These are phyloP conservation scores for Girardinus metallicus DNA, from an alignment of 2,797 vertebrate species.

Conservation along the genomic window DNA sequence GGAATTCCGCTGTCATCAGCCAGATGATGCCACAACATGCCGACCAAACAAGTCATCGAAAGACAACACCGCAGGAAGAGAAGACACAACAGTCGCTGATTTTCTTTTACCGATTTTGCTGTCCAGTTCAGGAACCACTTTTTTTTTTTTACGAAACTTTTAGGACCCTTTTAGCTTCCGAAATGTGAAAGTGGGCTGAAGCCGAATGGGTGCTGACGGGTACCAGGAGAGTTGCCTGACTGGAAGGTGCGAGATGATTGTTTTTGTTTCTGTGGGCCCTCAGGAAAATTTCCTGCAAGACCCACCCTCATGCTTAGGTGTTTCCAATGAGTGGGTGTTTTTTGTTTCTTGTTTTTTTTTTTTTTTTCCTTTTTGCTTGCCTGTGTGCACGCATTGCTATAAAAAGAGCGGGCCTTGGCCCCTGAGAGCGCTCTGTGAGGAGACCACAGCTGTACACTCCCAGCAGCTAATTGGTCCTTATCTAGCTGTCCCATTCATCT, in stretches of 20 bases:
- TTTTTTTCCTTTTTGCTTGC: not conserved
- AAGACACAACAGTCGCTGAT: constrained; percentile 21
- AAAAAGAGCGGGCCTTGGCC: constrained; percentile 92
- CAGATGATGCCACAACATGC: constrained; percentile 95
- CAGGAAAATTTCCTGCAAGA: constrained; percentile 87
- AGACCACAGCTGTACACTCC: constrained; percentile 99
- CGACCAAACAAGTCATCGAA: constrained; percentile 45
- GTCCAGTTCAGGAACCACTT: not conserved
- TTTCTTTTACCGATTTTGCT: constrained; percentile 9
- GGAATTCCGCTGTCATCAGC: constrained; percentile 99
- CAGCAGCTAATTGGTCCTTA: constrained; percentile 99
- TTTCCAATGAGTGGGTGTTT: constrained; percentile 21
- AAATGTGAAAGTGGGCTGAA: constrained; percentile 63
- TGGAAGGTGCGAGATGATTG: constrained; percentile 84
- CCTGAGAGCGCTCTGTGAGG: constrained; percentile 97
- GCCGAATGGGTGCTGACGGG: constrained; percentile 77
- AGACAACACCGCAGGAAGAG: constrained; percentile 31
- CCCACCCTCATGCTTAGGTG: constrained; percentile 50
- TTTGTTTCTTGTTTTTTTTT: not conserved
- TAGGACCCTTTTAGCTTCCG: constrained; percentile 13
- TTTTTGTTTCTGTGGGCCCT: constrained; percentile 86
- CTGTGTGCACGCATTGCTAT: constrained; percentile 29
- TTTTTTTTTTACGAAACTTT: too few relatives aligned
- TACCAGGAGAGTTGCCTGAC: constrained; percentile 81
- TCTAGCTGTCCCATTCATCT: constrained; percentile 99